Evolutionary conservation across 2,797 vertebrate species (phyloP), one percentile per base, ranked within the genome.

Genomic region (Anomalospiza imberbis): DNA sequence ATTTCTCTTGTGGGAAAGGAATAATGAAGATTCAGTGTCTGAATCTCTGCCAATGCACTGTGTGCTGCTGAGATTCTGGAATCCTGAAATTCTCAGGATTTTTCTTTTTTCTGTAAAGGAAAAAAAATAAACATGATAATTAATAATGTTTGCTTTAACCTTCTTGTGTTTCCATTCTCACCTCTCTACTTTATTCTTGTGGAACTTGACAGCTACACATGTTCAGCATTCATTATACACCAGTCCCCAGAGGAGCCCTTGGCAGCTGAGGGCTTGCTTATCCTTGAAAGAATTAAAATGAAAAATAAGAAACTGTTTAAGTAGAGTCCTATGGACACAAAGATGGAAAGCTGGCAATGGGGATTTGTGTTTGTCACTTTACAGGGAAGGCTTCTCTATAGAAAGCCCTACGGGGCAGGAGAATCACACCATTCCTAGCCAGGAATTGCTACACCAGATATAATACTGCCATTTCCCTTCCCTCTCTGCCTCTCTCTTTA

Each of bases 131-230:
- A 17, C 29, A 26, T 17, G 28, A 54, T 60, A 80, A 77, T 92
- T 95, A 94, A 74, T 91, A 95, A 70, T 85, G 61, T 81, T 96
- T 91, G 20, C 53, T 92, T 93, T 93, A 95, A 90, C 83, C 87
- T 95, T 89, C 42, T 76, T 79, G 71, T 88, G 81, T 91, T 95
- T 91, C 42, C 88, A 2, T 85, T 94, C 83, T 94, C 93, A 93
- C 81, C 82, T 95, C 83, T 50, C 70, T 57, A 8, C 48, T 91
- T 73, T 77, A 87, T 91, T 83, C 77, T 91, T 58, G 85, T 89
- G 88, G 82, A 94, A 85, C 81, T 72, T 95, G 95, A 96, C 95
- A 95, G 92, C 61, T 95, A 93, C 95, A 95, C 25, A 62, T 94
- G 95, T 96, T 95, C 89, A 67, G 84, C 94, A 91, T 96, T 95